phyloP scores from a whole-genome alignment of 2,797 vertebrate species.

The Macrochelys suwanniensis region DNA sequence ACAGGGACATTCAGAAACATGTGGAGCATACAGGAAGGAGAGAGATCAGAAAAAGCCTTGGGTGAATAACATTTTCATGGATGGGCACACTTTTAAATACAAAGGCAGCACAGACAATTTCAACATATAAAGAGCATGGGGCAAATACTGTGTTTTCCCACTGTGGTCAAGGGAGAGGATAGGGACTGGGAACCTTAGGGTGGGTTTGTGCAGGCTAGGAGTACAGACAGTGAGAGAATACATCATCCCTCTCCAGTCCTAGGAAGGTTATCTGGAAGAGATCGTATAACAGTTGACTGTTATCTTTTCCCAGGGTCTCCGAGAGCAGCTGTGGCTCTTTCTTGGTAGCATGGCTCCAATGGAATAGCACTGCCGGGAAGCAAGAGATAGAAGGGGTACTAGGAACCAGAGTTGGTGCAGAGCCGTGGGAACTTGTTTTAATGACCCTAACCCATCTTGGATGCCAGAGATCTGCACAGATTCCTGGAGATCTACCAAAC shows the following conservation, averaged over 20 bases:
- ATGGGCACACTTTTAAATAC: not conserved
- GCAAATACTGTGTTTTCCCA: not conserved
- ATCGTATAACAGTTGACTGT: not conserved
- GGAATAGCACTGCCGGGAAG: not conserved
- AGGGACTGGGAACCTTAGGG: not conserved
- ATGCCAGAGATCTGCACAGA: not conserved
- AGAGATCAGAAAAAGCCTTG: not conserved
- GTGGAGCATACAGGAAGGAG: not conserved
- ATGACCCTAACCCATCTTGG: not conserved
- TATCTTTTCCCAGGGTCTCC: not conserved
- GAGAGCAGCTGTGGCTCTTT: not conserved
- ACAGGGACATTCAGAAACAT: not conserved
- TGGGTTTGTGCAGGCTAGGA: not conserved
- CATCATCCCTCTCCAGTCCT: not conserved
- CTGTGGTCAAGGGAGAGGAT: not conserved
- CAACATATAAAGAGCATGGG: not conserved
- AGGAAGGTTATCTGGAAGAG: not conserved
- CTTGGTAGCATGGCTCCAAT: not conserved
- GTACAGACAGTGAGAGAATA: not conserved
- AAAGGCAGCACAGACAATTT: not conserved
- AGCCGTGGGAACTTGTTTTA: not conserved
- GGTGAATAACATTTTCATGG: not conserved
- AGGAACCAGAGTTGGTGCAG: not conserved
- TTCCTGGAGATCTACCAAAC: not conserved
- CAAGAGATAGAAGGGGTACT: not conserved